These are phyloP conservation scores for Petaurus breviceps DNA, from an alignment of 2,113 vertebrate genomes.

Conservation along the genomic window DNA sequence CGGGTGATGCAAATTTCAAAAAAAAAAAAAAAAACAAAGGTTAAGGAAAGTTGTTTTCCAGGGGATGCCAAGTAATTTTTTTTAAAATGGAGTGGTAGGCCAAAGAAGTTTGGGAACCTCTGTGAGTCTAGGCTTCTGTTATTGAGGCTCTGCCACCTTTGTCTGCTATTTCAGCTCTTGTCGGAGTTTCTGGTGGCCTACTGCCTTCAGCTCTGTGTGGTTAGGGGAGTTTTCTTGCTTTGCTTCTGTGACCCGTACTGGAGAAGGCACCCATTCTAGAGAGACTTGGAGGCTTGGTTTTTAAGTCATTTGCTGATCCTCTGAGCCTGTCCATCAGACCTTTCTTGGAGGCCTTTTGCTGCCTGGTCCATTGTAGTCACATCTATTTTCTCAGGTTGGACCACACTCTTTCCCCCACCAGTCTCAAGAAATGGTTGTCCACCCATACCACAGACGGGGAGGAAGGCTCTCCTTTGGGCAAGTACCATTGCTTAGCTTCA, in stretches of 20 bases:
- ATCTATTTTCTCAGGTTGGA: neutral
- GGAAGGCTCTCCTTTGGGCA: neutral
- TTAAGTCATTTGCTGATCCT: neutral
- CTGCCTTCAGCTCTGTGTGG: neutral
- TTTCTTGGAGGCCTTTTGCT: neutral
- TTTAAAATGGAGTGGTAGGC: too few relatives aligned
- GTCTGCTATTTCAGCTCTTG: neutral
- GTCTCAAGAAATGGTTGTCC: neutral
- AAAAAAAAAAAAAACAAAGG: too few relatives aligned
- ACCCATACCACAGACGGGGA: neutral
- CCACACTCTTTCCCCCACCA: neutral
- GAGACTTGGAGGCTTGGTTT: neutral
- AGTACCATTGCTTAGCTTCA: too few relatives aligned
- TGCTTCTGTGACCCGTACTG: neutral
- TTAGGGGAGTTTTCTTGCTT: neutral
- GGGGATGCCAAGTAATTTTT: too few relatives aligned
- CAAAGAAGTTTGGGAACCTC: too few relatives aligned
- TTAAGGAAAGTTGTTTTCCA: too few relatives aligned
- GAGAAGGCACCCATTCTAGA: neutral
- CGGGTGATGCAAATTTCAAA: too few relatives aligned
- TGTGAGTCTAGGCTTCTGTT: neutral
- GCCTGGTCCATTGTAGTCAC: neutral
- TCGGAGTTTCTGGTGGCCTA: too few relatives aligned
- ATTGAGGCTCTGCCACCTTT: neutral
- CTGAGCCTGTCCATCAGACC: neutral